These are phyloP conservation scores for Carcharodon carcharias DNA, from an alignment of 2,797 vertebrate species.

Conservation along the genomic window DNA sequence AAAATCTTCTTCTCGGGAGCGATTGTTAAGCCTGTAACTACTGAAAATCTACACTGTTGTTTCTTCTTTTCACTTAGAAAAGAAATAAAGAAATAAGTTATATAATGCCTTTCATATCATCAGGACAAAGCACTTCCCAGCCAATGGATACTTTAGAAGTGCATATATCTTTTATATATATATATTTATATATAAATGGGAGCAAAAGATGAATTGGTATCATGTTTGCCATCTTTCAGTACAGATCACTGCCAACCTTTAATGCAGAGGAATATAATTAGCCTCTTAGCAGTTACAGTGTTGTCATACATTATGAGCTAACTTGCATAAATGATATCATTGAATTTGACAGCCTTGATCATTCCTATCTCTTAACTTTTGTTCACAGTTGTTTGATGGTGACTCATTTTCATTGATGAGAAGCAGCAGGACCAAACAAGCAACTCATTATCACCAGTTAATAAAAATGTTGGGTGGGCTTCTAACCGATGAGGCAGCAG, in stretches of 20 bases:
- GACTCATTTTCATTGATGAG: conserved; percentile 27
- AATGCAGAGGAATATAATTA: neutral
- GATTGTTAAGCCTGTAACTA: neutral
- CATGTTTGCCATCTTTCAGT: neutral
- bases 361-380: neutral
- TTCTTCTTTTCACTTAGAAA: conserved; percentile 36
- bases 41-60: conserved; percentile 41
- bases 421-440: conserved; percentile 2
- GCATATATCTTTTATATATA: neutral
- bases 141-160: neutral
- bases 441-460: neutral
- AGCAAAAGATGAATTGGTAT: neutral
- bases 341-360: neutral
- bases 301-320: neutral
- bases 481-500: neutral
- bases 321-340: neutral
- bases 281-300: neutral
- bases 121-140: neutral
- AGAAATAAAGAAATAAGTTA: neutral
- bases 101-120: neutral
- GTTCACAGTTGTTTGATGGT: neutral
- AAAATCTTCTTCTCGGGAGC: neutral
- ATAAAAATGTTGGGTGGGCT: neutral
- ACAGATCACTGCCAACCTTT: neutral
- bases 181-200: too few species aligned